Base-by-base conservation (phyloP, 2,797 vertebrate genomes). In the Danio tinwini region DNA sequence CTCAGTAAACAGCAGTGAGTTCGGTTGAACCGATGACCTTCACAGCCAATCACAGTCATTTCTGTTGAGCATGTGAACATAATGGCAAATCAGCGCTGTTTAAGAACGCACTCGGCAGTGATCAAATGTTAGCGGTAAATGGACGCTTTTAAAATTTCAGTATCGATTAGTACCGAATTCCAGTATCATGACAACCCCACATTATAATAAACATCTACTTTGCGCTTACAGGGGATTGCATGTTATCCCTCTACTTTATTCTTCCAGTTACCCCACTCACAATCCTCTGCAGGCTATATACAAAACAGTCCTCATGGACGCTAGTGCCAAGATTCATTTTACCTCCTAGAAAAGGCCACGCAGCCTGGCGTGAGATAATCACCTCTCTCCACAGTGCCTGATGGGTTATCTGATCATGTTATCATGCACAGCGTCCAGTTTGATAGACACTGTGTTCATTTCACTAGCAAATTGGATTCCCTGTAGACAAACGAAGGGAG, bases 381-480 rank as follows among this genome's bases (percentile, higher is more conserved):
- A 69, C 61, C 63, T 44, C 69, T 81, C 55, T 82, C 47, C 39
- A 47, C 40, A 73, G 71, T 77, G 63, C 69, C 61, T 73, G 77
- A 83, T 59, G 74, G 64, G 53, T 81, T 72, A 82, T 83, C 69
- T 82, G 74, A 82, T 81, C 74, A 85, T 80, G 68, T 80, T 74
- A 80, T 85, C 77, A 64, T 74, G 61, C 50, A 63, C 74, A 19
- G 73, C 39, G 39, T 82, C 47, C 73, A 17, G 49, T 71, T 75
- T 72, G 65, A 76, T 65, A 71, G 69, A 58, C 53, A 62, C 63
- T 74, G 16, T 42, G 45, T 78, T 79, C 65, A 81, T 86, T 83
- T 83, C 62, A 83, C 70, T 79, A 47, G 21, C 70, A 86, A 83
- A 85, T 83, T 81, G 39, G 74, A 83, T 81, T 81, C 65, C 65